Conservation (phyloP, 2,797 vertebrate species). For the Balearica regulorum region DNA sequence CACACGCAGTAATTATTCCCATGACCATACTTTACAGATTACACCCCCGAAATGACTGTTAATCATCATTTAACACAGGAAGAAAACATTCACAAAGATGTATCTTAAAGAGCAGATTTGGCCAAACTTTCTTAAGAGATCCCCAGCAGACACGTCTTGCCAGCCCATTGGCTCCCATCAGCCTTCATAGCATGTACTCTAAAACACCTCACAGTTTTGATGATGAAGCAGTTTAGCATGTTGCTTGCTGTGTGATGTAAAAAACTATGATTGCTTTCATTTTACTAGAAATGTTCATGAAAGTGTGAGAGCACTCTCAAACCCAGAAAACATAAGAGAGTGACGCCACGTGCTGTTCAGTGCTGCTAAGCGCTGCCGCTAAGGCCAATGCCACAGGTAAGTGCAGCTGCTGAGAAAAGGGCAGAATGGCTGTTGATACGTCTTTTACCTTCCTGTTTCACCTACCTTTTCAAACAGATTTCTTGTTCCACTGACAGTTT, state of each 20-base stretch:
- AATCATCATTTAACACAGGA: background rate
- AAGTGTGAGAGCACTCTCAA: background rate
- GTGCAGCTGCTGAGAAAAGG: background rate
- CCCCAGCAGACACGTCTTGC: background rate
- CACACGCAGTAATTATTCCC: background rate
- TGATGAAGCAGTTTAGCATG: background rate
- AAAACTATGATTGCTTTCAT: background rate
- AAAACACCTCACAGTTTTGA: background rate
- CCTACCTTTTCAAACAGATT: background rate
- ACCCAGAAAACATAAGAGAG: background rate
- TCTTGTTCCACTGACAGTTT: background rate
- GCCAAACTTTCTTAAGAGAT: background rate
- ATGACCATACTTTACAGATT: background rate
- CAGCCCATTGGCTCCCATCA: background rate
- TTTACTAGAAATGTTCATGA: background rate
- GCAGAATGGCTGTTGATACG: background rate
- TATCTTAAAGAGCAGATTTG: background rate
- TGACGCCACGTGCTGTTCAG: accelerated
- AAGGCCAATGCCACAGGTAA: background rate
- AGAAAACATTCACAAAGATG: background rate
- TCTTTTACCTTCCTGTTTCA: background rate
- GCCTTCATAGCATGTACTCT: background rate
- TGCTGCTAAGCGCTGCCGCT: background rate
- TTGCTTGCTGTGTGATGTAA: background rate
- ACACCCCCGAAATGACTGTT: background rate